Conservation (phyloP, 2,797 vertebrate genomes). For the Enteromius radiatus region DNA sequence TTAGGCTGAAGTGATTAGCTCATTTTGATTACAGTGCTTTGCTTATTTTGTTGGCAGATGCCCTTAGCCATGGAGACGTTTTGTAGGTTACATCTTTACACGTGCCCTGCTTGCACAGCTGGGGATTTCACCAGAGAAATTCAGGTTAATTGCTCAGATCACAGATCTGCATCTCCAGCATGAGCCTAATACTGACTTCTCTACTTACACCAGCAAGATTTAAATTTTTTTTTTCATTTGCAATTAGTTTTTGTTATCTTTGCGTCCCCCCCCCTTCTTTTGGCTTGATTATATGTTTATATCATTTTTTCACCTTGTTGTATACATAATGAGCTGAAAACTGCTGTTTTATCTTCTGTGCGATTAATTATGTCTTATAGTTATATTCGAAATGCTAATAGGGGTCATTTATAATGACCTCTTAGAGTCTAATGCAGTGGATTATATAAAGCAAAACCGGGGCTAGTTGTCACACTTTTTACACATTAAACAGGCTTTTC, state of each 20-base stretch:
- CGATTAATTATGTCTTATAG: constrained; percentile 20
- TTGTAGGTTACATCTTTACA: constrained; percentile 70
- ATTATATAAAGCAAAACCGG: neutral
- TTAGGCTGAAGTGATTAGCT: constrained; percentile 82
- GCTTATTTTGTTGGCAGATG: constrained; percentile 81
- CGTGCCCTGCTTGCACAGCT: constrained; percentile 68
- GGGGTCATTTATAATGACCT: constrained; percentile 8
- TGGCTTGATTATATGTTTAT: constrained; percentile 24
- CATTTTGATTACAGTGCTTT: constrained; percentile 79
- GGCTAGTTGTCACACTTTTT: constrained; percentile 11
- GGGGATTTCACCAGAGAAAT: constrained; percentile 69
- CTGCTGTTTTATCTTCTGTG: constrained; percentile 9
- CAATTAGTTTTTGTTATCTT: constrained; percentile 21
- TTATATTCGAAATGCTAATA: constrained; percentile 19
- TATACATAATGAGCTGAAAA: neutral
- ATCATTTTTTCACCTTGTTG: neutral
- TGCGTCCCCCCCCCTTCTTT: neutral
- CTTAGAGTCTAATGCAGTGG: constrained; percentile 2
- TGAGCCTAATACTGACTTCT: constrained; percentile 64
- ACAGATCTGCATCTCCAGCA: constrained; percentile 67
- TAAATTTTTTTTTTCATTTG: neutral
- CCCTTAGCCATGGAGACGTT: constrained; percentile 75
- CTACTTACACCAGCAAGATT: constrained; percentile 57
- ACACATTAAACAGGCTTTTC: neutral
- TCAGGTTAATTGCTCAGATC: constrained; percentile 82